These are phyloP conservation scores for Xerus rutilus DNA, from an alignment of 2,797 vertebrate genomes.

Conservation along the genomic window DNA sequence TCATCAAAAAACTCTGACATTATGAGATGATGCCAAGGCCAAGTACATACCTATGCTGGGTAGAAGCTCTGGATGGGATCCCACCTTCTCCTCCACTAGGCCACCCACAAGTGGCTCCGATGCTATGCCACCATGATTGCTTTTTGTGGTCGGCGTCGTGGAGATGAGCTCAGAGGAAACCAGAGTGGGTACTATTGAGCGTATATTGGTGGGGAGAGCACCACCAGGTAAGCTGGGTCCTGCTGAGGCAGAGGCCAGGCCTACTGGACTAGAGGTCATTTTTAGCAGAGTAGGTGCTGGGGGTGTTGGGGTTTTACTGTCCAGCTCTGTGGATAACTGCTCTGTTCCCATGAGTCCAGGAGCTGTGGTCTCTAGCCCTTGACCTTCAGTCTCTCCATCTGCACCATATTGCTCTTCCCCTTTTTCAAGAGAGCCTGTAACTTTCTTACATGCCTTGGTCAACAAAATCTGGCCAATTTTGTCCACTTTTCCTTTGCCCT, in stretches of 20 bases:
- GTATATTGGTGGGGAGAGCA: conserved; percentile 77
- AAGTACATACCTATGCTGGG: conserved; percentile 87
- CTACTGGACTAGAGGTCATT: conserved; percentile 83
- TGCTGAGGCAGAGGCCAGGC: conserved; percentile 83
- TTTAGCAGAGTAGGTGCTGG: conserved; percentile 84
- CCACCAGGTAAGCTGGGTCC: conserved; percentile 81
- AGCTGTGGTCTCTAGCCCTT: conserved; percentile 81
- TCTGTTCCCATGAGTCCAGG: conserved; percentile 84
- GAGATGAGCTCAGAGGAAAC: conserved; percentile 81
- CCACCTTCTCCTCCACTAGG: conserved; percentile 84
- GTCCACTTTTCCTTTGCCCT: conserved; percentile 92
- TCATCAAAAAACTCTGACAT: conserved; percentile 55
- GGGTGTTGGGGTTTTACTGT: conserved; percentile 84
- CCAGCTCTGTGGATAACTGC: conserved; percentile 84
- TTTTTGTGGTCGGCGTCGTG: conserved; percentile 79
- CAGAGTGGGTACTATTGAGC: conserved; percentile 74
- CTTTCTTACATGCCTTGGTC: conserved; percentile 89
- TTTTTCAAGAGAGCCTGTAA: conserved; percentile 89
- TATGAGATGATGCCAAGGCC: conserved; percentile 55
- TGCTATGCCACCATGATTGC: conserved; percentile 75
- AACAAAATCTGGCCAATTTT: conserved; percentile 90
- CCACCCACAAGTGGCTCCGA: conserved; percentile 80
- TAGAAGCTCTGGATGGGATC: conserved; percentile 84
- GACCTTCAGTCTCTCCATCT: conserved; percentile 88
- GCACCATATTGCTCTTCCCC: conserved; percentile 88